Conservation (phyloP, 2,113 vertebrate genomes). For the Oceanodroma tethys region DNA sequence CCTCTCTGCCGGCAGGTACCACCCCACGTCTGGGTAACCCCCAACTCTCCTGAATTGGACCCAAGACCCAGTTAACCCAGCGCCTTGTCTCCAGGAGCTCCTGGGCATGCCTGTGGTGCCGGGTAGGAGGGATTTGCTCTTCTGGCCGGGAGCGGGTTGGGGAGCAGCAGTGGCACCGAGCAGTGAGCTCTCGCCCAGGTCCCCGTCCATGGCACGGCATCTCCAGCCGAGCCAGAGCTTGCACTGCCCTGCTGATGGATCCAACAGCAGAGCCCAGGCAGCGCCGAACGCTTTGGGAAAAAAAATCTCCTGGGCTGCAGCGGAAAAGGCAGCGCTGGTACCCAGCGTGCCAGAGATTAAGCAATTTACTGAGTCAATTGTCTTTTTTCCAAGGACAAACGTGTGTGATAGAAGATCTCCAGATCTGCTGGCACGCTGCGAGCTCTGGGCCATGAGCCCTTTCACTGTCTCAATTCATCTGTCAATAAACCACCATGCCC, state of each 20-base stretch:
- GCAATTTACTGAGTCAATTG: slow-evolving; percentile 62
- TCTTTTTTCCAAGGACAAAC: slow-evolving; percentile 65
- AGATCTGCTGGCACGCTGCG: slow-evolving; percentile 40
- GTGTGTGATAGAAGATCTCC: slow-evolving; percentile 55
- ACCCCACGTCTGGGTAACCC: not conserved
- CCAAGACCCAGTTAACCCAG: not conserved
- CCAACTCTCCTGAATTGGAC: not conserved
- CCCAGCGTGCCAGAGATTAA: slow-evolving; percentile 33
- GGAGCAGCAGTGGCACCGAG: not conserved
- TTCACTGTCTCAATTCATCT: slow-evolving; percentile 56
- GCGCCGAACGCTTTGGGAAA: not conserved
- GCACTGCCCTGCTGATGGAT: not conserved
- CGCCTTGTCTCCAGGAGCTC: not conserved
- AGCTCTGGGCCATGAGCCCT: slow-evolving; percentile 54
- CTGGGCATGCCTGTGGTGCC: not conserved
- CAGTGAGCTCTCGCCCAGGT: not conserved
- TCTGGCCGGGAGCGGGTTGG: not conserved
- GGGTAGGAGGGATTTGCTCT: not conserved
- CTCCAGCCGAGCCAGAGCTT: not conserved
- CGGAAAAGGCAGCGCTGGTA: not conserved
- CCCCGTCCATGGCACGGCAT: not conserved
- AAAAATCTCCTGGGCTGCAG: not conserved
- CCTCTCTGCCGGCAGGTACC: not conserved
- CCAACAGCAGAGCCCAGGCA: not conserved
- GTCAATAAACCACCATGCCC: slow-evolving; percentile 35